A percentile compares a stretch with the other conserved stretches of the same genome.
phyloP scores from a whole-genome alignment of 2,113 vertebrate genomes.

The Lepus europaeus region DNA sequence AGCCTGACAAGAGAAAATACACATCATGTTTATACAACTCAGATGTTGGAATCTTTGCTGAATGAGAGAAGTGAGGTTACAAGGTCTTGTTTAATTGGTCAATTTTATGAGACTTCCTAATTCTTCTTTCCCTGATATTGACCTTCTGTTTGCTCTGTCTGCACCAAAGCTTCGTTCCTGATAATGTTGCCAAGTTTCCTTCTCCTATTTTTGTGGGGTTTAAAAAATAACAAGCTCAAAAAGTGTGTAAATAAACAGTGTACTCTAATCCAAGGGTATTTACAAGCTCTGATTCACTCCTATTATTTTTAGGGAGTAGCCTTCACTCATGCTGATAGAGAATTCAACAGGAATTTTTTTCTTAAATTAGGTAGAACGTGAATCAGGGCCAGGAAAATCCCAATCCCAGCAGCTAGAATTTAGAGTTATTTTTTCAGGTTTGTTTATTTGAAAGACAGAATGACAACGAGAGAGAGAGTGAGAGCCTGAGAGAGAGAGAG shows the following conservation, averaged over 20 bases:
- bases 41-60: background rate
- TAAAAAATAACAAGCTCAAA: conserved; percentile 45
- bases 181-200: conserved; percentile 26
- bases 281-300: conserved; percentile 77
- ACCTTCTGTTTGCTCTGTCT: background rate
- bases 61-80: background rate
- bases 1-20: background rate
- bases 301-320: conserved; percentile 56
- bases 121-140: background rate
- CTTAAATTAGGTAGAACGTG: conserved; percentile 67
- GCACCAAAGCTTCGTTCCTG: background rate
- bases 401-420: conserved; percentile 67
- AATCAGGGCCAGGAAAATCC: conserved; percentile 76
- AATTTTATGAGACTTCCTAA: background rate
- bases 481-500: too few relatives aligned
- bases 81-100: background rate
- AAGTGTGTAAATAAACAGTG: conserved; percentile 65
- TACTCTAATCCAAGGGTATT: conserved; percentile 53
- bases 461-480: too few relatives aligned
- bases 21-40: background rate
- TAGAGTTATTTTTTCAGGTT: too few relatives aligned
- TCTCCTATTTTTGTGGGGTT: background rate
- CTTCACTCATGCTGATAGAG: background rate
- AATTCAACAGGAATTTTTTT: conserved; percentile 56
- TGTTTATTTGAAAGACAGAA: too few relatives aligned